phyloP scores from a whole-genome alignment of 2,797 vertebrate species.

The Pogonophryne albipinna region DNA sequence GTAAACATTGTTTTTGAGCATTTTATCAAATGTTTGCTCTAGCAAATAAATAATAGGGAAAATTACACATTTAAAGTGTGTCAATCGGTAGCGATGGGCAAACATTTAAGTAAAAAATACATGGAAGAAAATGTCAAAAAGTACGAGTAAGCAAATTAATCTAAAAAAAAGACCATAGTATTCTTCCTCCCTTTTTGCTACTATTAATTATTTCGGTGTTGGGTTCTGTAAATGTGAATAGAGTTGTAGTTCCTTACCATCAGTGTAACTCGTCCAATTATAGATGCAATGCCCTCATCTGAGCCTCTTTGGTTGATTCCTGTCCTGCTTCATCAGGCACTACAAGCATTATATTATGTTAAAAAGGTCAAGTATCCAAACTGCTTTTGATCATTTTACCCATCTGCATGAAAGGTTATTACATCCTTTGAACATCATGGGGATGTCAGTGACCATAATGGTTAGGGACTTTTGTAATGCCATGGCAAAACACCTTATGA shows the following conservation, averaged over 20 bases:
- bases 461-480: slow-evolving; percentile 17
- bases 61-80: neutral
- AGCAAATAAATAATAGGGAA: neutral
- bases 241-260: slow-evolving; percentile 35
- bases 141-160: neutral
- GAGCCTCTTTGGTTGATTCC: slow-evolving; percentile 38
- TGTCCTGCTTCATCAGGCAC: slow-evolving; percentile 48
- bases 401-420: slow-evolving; percentile 47
- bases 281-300: slow-evolving; percentile 32
- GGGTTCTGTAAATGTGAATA: slow-evolving; percentile 14
- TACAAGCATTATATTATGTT: slow-evolving; percentile 42
- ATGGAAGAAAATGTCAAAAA: neutral
- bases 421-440: slow-evolving; percentile 34
- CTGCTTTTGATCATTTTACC: slow-evolving; percentile 54
- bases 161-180: neutral
- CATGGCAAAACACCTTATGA: slow-evolving; percentile 19
- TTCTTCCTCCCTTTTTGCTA: neutral
- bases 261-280: slow-evolving; percentile 48
- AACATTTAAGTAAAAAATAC: neutral
- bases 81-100: neutral
- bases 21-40: neutral
- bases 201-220: slow-evolving; percentile 10
- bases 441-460: slow-evolving; percentile 25
- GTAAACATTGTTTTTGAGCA: neutral
- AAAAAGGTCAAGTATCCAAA: slow-evolving; percentile 66